A percentile compares a stretch with the other conserved stretches of the same genome.
Evolutionary conservation across 1,140 invertebrate genomes (phyloP).

Genomic region (Cotesia typhae): DNA sequence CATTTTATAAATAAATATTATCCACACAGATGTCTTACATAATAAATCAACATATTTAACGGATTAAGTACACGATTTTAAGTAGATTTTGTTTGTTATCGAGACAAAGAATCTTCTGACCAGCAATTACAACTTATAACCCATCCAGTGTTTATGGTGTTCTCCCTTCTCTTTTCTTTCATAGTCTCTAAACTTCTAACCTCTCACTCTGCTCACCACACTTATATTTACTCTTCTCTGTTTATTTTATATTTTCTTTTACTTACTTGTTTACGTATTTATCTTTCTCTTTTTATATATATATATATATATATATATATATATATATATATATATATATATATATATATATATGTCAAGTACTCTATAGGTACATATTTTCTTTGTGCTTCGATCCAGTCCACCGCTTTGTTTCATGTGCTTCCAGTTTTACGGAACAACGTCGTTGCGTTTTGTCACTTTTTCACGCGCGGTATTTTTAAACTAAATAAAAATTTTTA

Average conservation of each 20-base stretch:
- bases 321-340: background rate
- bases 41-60: background rate
- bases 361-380: too few relatives aligned
- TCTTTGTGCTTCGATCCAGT: too few relatives aligned
- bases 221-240: constrained; percentile 30
- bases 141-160: constrained; percentile 45
- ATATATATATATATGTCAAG: background rate
- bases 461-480: too few relatives aligned
- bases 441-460: too few relatives aligned
- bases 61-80: too few relatives aligned
- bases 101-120: too few relatives aligned
- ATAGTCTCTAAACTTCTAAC: constrained; percentile 21
- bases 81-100: too few relatives aligned
- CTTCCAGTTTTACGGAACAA: too few relatives aligned
- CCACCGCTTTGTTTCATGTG: too few relatives aligned
- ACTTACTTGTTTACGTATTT: constrained; percentile 35
- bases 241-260: constrained; percentile 33
- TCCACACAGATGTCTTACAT: background rate
- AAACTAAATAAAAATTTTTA: too few relatives aligned
- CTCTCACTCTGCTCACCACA: constrained; percentile 38
- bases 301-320: background rate
- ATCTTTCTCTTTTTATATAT: background rate
- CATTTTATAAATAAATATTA: background rate
- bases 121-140: too few relatives aligned
- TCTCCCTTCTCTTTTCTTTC: constrained; percentile 26